Evolutionary conservation across 2,797 vertebrate species (phyloP).

Genomic region (Phalanger gymnotis): DNA sequence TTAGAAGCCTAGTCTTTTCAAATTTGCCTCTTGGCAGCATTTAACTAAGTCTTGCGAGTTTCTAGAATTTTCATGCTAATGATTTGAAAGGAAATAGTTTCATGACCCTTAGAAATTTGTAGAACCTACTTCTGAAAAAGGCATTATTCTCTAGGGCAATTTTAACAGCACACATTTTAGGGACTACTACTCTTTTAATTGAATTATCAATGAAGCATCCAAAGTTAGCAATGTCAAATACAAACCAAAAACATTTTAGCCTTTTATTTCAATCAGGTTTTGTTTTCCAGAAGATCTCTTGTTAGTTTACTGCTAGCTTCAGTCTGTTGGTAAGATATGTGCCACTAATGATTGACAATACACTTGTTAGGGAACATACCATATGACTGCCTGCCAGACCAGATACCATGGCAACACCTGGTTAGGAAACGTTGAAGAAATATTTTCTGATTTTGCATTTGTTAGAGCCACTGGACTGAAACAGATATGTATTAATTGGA

Average conservation of each 20-base stretch:
- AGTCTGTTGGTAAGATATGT: conserved; percentile 26
- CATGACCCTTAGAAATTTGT: conserved; percentile 30
- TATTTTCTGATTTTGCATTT: conserved; percentile 84
- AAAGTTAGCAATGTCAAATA: neutral
- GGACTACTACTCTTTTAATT: neutral
- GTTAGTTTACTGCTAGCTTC: conserved; percentile 1
- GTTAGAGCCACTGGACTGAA: conserved; percentile 88
- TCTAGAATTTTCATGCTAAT: neutral
- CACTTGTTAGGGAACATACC: conserved; percentile 72
- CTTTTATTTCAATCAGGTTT: conserved; percentile 36
- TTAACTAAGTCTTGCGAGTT: neutral
- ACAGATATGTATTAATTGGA: conserved; percentile 94
- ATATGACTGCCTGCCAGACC: conserved; percentile 66
- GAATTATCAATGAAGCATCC: neutral
- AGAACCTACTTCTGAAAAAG: neutral
- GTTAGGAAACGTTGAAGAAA: conserved; percentile 87
- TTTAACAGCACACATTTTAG: neutral
- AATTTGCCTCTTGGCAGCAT: conserved; percentile 24
- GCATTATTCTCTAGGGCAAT: neutral
- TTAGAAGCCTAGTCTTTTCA: neutral
- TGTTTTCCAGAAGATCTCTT: conserved; percentile 10
- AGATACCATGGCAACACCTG: conserved; percentile 89
- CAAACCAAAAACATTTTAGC: neutral
- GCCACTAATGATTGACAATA: conserved; percentile 72
- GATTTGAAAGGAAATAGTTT: neutral